Conservation (phyloP, 2,113 vertebrate species). For the Heteronetta atricapilla region DNA sequence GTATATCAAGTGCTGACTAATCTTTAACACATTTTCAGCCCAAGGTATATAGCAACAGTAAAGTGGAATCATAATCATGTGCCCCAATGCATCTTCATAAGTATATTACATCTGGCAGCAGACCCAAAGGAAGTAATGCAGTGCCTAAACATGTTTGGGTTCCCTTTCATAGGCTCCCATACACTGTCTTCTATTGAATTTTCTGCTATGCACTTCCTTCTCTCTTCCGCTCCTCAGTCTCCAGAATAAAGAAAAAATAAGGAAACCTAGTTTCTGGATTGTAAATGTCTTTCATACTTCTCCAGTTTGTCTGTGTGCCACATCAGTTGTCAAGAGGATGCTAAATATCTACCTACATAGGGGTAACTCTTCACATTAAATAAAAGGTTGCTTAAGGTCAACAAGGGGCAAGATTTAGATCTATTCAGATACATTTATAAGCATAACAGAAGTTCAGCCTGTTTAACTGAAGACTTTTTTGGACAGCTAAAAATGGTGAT, state of each 20-base stretch:
- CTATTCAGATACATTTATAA: neutral
- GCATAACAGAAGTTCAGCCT: neutral
- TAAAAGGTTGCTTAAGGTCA: neutral
- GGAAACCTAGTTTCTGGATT: neutral
- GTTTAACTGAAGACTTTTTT: neutral
- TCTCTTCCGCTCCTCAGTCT: neutral
- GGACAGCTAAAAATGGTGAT: neutral
- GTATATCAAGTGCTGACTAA: neutral
- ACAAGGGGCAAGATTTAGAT: neutral
- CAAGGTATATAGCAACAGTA: neutral
- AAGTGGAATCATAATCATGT: neutral
- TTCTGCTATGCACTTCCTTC: neutral
- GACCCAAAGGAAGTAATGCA: neutral
- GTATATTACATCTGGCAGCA: neutral
- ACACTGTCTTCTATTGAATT: neutral
- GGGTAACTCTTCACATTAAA: neutral
- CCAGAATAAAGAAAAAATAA: neutral
- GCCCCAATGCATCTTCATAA: neutral
- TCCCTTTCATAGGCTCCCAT: neutral
- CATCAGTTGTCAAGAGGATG: fast-evolving
- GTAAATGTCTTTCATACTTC: neutral
- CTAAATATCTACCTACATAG: neutral
- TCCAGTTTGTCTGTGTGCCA: neutral
- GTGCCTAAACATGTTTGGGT: neutral
- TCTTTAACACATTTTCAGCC: neutral